phyloP scores from a whole-genome alignment of 2,888 invertebrate species.

The Salticus scenicus region DNA sequence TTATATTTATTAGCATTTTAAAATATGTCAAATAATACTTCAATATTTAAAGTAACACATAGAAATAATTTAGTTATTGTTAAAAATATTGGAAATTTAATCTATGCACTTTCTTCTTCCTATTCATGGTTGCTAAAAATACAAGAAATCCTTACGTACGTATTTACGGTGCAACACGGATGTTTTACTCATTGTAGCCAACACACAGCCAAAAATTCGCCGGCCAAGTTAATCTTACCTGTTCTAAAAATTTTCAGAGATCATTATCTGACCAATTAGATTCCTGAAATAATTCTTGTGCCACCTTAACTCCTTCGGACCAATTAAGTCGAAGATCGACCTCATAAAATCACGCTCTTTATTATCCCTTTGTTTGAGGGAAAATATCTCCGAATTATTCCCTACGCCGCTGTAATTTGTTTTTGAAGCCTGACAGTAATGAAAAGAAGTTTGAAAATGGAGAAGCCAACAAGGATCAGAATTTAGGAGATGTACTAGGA shows the following conservation, averaged over 20 bases:
- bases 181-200: too few relatives aligned
- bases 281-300: background rate
- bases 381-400: slow-evolving; percentile 52
- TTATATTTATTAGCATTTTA: too few relatives aligned
- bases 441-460: slow-evolving; percentile 64
- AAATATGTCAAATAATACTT: too few relatives aligned
- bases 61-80: too few relatives aligned
- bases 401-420: slow-evolving; percentile 65
- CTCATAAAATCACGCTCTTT: slow-evolving; percentile 30
- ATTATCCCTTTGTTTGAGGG: slow-evolving; percentile 48
- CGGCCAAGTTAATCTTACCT: too few relatives aligned
- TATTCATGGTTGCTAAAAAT: too few relatives aligned
- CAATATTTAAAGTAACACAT: too few relatives aligned
- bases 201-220: too few relatives aligned
- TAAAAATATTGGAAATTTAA: too few relatives aligned
- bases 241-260: background rate
- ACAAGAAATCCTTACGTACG: too few relatives aligned
- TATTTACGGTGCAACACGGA: too few relatives aligned
- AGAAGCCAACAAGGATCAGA: slow-evolving; percentile 33
- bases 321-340: slow-evolving; percentile 57
- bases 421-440: slow-evolving; percentile 64
- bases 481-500: slow-evolving; percentile 23
- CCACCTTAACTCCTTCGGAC: slow-evolving; percentile 26
- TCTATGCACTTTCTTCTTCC: too few relatives aligned
- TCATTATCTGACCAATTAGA: slow-evolving; percentile 19